A percentile compares a stretch with the other conserved stretches of the same genome.
Evolutionary conservation across 2,797 vertebrate species (phyloP).

Genomic region (Sylvia borin): DNA sequence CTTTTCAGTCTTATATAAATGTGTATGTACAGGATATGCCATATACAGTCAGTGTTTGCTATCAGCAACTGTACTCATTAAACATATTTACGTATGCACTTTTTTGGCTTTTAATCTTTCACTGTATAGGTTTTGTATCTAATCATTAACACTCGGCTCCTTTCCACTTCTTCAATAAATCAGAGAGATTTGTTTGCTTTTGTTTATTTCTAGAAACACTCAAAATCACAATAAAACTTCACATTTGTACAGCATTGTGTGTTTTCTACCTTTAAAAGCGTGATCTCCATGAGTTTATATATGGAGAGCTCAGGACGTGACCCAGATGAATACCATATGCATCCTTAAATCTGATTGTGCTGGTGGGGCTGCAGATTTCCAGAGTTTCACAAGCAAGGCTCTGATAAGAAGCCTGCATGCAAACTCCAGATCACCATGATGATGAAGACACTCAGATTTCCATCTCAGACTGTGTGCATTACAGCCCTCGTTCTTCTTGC

Average conservation of each 20-base stretch:
- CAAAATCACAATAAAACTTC: not conserved
- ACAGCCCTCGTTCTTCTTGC: fast-evolving
- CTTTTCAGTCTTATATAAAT: conserved; percentile 48
- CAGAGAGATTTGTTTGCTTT: not conserved
- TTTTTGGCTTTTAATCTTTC: not conserved
- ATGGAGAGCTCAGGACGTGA: not conserved
- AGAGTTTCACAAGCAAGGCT: not conserved
- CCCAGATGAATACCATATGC: not conserved
- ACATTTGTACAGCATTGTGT: not conserved
- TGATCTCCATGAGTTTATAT: fast-evolving
- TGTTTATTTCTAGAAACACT: not conserved
- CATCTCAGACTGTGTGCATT: fast-evolving
- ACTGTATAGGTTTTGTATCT: not conserved
- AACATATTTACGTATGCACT: not conserved
- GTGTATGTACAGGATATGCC: conserved; percentile 29
- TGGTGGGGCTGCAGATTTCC: not conserved
- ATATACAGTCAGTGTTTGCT: not conserved
- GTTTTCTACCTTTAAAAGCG: not conserved
- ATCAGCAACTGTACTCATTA: not conserved
- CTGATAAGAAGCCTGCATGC: not conserved
- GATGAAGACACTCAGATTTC: not conserved
- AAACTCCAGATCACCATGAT: not conserved
- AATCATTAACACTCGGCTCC: not conserved
- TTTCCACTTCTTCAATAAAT: not conserved
- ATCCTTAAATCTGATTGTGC: not conserved